A percentile compares a stretch with the other conserved stretches of the same genome.
Evolutionary conservation across 2,113 vertebrate species (phyloP).

Genomic region (Promerops cafer): DNA sequence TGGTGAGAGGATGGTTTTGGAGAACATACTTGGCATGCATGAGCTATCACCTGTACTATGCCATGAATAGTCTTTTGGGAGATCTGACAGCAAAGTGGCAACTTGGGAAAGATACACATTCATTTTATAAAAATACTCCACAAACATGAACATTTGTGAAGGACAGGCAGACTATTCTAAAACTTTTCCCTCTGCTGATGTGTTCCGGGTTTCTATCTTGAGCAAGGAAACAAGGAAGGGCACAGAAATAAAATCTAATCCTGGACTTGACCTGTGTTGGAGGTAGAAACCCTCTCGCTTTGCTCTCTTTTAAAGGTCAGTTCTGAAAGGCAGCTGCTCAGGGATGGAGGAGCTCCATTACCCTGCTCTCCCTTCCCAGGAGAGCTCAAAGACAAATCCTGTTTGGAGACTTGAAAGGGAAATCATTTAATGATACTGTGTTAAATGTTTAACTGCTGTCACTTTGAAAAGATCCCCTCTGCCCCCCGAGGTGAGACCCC

Average conservation of each 20-base stretch:
- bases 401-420: background rate
- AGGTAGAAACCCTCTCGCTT: background rate
- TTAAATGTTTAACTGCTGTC: background rate
- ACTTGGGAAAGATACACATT: background rate
- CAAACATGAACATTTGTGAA: background rate
- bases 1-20: slow-evolving; percentile 16
- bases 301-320: background rate
- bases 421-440: rapidly evolving
- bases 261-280: background rate
- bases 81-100: background rate
- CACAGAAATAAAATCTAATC: background rate
- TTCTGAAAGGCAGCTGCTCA: background rate
- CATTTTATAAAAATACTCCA: background rate
- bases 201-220: background rate
- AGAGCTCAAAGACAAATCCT: background rate
- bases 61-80: background rate
- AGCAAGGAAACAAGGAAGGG: background rate
- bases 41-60: slow-evolving; percentile 22
- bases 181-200: background rate
- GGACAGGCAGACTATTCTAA: background rate
- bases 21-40: background rate
- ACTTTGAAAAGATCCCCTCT: background rate
- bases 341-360: background rate
- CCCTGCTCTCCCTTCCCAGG: background rate
- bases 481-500: background rate